Percentiles rank a stretch among this genome's conserved stretches.
Evolutionary conservation across 2,113 vertebrate genomes (phyloP).

Genomic region (Bolborhynchus lineola): DNA sequence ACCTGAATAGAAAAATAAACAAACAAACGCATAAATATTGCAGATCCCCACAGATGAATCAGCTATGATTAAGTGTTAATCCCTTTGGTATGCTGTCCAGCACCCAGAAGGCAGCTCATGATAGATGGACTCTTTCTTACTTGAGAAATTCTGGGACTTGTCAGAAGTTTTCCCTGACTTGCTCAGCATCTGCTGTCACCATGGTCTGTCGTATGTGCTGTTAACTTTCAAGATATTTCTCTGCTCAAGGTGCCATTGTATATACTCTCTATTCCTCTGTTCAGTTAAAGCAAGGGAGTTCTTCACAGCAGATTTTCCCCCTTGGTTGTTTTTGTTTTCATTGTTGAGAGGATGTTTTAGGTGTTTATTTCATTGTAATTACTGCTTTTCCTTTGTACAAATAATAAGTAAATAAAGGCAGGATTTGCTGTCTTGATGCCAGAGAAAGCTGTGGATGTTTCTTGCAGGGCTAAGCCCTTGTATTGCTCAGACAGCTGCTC

Average conservation of each 20-base stretch:
- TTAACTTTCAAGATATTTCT: background rate
- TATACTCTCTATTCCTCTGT: background rate
- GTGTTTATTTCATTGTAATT: slow-evolving; percentile 2
- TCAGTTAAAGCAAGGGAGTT: background rate
- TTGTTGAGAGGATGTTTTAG: background rate
- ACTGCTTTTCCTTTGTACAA: slow-evolving; percentile 17
- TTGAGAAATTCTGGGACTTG: background rate
- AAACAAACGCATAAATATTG: background rate
- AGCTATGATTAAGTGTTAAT: background rate
- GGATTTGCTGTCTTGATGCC: background rate
- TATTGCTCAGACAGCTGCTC: background rate
- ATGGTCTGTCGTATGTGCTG: background rate
- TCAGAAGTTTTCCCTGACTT: background rate
- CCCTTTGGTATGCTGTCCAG: background rate
- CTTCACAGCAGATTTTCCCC: background rate
- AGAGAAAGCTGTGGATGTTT: background rate
- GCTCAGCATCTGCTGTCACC: background rate
- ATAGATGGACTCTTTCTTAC: background rate
- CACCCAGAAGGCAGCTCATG: background rate
- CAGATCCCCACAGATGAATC: background rate
- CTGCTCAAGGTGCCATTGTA: background rate
- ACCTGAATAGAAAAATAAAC: background rate
- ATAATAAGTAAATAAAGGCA: slow-evolving; percentile 25
- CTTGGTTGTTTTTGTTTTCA: background rate
- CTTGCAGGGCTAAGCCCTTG: background rate